phyloP scores from a whole-genome alignment of 2,797 vertebrate species.

The Anguilla anguilla region DNA sequence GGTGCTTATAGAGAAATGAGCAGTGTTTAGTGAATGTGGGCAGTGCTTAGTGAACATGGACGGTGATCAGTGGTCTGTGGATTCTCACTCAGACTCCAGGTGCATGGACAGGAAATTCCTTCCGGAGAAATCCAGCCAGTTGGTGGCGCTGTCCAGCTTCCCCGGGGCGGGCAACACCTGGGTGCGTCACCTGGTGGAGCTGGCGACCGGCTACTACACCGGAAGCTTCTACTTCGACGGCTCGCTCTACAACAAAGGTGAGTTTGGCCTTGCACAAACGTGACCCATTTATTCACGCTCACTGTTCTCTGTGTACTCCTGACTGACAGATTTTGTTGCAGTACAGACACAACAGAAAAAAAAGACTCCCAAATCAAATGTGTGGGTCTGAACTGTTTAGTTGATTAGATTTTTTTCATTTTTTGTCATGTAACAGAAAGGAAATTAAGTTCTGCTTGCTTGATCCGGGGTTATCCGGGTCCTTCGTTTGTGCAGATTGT shows the following conservation, averaged over 20 bases:
- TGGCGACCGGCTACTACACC: constrained; percentile 84
- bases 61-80: background rate
- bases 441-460: background rate
- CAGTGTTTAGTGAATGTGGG: background rate
- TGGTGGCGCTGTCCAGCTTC: constrained; percentile 79
- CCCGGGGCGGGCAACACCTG: constrained; percentile 82
- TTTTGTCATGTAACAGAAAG: background rate
- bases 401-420: background rate
- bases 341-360: background rate
- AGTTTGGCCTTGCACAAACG: background rate
- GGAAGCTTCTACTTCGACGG: constrained; percentile 88
- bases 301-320: background rate
- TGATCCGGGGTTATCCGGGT: background rate
- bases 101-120: constrained; percentile 81
- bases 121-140: constrained; percentile 21
- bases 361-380: background rate
- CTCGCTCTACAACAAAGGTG: constrained; percentile 67
- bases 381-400: too few relatives aligned
- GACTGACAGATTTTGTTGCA: background rate
- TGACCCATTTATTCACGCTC: background rate
- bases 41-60: background rate
- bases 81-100: constrained; percentile 71
- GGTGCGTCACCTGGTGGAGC: constrained; percentile 82
- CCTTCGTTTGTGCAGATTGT: background rate
- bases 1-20: too few relatives aligned